A percentile compares a stretch with the other conserved stretches of the same genome.
Conservation (phyloP, 2,888 invertebrate genomes). For the Orchesella flavescens region DNA sequence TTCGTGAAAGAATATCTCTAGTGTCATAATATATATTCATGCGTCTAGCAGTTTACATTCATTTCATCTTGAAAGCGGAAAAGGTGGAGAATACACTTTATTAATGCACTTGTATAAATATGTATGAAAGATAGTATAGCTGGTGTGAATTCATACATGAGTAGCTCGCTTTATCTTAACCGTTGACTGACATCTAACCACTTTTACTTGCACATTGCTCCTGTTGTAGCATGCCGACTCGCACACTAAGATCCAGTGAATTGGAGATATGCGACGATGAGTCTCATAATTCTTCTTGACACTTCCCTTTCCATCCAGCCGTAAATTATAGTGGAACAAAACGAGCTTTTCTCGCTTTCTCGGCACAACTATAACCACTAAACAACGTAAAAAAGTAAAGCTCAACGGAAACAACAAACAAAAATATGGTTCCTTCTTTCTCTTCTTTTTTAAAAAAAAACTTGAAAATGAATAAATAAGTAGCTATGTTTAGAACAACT, state of each 20-base stretch:
- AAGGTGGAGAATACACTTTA: not conserved
- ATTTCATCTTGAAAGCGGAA: not conserved
- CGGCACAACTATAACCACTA: not conserved
- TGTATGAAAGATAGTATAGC: not conserved
- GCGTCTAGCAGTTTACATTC: not conserved
- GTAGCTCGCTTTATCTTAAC: constrained; percentile 1
- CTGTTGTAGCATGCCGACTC: too few species aligned
- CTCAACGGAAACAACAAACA: not conserved
- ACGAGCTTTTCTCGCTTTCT: constrained; percentile 33
- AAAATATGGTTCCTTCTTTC: too few species aligned
- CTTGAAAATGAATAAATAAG: too few species aligned
- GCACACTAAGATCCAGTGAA: too few species aligned
- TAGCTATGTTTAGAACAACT: too few species aligned
- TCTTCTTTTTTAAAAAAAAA: too few species aligned
- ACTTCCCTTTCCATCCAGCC: constrained; percentile 60
- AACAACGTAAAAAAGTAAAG: not conserved
- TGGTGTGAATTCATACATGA: constrained; percentile 4
- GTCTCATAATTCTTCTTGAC: constrained; percentile 65
- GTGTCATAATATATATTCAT: not conserved
- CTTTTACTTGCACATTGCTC: not conserved
- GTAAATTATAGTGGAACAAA: constrained; percentile 63
- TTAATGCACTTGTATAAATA: not conserved
- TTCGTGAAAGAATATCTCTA: constrained; percentile 1
- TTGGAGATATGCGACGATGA: constrained; percentile 61
- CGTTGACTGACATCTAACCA: constrained; percentile 8